Percentiles rank a stretch among this genome's conserved stretches.
Conservation (phyloP, 2,888 invertebrate species). For the Heteropelma amictum region DNA sequence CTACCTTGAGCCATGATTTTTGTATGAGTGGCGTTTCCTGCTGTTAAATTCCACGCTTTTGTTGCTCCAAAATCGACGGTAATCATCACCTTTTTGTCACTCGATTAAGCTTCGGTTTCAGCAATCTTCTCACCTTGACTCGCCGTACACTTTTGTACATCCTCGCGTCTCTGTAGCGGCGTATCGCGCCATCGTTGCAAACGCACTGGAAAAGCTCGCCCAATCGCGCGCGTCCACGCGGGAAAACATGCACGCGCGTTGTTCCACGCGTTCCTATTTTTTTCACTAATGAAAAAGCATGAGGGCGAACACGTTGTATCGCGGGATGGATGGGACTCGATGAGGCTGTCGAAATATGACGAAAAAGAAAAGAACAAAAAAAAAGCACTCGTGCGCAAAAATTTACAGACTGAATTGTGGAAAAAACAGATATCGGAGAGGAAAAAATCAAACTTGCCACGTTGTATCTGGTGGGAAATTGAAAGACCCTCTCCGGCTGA, state of each 20-base stretch:
- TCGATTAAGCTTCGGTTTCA: conserved; percentile 76
- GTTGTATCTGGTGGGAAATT: conserved; percentile 81
- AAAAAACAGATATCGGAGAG: neutral
- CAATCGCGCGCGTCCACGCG: too few relatives aligned
- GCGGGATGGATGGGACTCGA: too few relatives aligned
- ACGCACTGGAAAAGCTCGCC: conserved; percentile 43
- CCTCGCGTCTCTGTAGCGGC: conserved; percentile 19
- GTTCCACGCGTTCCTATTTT: too few relatives aligned
- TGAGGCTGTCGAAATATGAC: too few relatives aligned
- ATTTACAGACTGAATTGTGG: too few relatives aligned
- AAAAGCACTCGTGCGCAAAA: too few relatives aligned
- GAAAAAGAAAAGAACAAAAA: too few relatives aligned
- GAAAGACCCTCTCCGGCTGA: conserved; percentile 80
- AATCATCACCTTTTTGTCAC: conserved; percentile 76
- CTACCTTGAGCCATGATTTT: conserved; percentile 75
- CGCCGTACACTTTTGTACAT: conserved; percentile 53
- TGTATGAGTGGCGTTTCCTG: conserved; percentile 76
- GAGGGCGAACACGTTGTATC: too few relatives aligned
- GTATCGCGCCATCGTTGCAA: conserved; percentile 42
- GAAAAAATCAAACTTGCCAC: conserved; percentile 62
- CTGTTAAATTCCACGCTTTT: conserved; percentile 66
- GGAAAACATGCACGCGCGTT: too few relatives aligned
- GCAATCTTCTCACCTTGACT: conserved; percentile 74
- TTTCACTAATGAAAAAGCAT: too few relatives aligned
- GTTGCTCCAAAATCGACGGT: conserved; percentile 67